Percentiles rank a stretch among this genome's conserved stretches.
These are phyloP conservation scores for Meloidogyne exigua DNA, from an alignment of 1,140 invertebrate species.

Conservation along the genomic window DNA sequence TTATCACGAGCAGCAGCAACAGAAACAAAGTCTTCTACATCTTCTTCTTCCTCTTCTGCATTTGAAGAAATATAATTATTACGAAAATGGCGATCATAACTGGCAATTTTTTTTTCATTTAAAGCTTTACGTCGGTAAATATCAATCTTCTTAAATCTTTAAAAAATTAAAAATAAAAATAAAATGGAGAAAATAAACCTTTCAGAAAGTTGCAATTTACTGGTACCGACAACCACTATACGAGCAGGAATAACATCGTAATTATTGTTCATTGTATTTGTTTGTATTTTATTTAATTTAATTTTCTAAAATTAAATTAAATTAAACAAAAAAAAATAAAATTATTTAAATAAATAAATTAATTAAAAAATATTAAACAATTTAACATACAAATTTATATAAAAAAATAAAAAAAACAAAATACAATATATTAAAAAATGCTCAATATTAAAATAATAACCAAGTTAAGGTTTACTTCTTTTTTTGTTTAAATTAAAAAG, in stretches of 20 bases:
- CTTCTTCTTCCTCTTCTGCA: constrained; percentile 68
- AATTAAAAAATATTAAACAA: not conserved
- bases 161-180: not conserved
- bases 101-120: constrained; percentile 71
- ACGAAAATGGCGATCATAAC: constrained; percentile 94
- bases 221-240: constrained; percentile 22
- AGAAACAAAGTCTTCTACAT: too few species aligned
- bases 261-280: constrained; percentile 8
- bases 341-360: too few species aligned
- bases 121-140: constrained; percentile 79
- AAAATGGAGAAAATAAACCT: not conserved
- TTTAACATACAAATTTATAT: not conserved
- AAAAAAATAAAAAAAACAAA: not conserved
- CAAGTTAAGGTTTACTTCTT: too few species aligned
- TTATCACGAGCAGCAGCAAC: too few species aligned
- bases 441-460: not conserved
- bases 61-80: constrained; percentile 74
- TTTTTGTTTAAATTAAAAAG: not conserved
- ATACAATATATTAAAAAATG: not conserved
- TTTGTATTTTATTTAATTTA: too few species aligned
- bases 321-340: not conserved
- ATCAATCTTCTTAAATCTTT: constrained; percentile 73
- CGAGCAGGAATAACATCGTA: constrained; percentile 23
- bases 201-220: constrained; percentile 23
- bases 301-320: not conserved